Conservation (phyloP, 2,888 invertebrate genomes). For the Pollenia angustigena region DNA sequence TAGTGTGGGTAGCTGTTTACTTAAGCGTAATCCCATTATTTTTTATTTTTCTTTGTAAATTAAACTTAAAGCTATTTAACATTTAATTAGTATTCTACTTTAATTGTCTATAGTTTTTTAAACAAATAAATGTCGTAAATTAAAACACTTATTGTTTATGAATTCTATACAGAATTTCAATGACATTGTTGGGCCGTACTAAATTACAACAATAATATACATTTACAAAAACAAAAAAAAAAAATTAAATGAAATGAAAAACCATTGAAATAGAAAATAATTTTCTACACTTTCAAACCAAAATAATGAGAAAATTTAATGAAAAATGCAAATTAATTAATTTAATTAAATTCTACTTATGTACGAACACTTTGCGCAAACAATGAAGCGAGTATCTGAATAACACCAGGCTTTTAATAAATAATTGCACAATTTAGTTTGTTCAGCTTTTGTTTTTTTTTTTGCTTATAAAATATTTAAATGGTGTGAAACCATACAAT, state of each 20-base stretch:
- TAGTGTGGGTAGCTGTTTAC: no score
- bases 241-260: slow-evolving; percentile 24
- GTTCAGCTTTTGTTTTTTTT: neutral
- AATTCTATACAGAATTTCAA: slow-evolving; percentile 21
- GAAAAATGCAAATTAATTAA: slow-evolving; percentile 43
- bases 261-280: slow-evolving; percentile 56
- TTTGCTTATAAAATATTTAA: slow-evolving; percentile 31
- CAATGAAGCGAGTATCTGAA: slow-evolving; percentile 4
- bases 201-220: slow-evolving; percentile 39
- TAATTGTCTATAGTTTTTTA: neutral
- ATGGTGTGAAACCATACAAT: slow-evolving; percentile 34
- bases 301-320: neutral
- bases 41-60: no score
- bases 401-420: slow-evolving; percentile 11
- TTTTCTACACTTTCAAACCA: slow-evolving; percentile 27
- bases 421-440: slow-evolving; percentile 27
- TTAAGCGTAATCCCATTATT: no score
- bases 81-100: slow-evolving; percentile 16
- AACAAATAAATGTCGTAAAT: slow-evolving; percentile 23
- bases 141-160: slow-evolving; percentile 14
- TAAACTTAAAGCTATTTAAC: neutral
- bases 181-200: slow-evolving; percentile 54
- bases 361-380: neutral
- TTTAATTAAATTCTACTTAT: slow-evolving; percentile 38
- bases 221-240: neutral